phyloP scores from a whole-genome alignment of 2,113 vertebrate species.

The Benitochromis conjunctus region DNA sequence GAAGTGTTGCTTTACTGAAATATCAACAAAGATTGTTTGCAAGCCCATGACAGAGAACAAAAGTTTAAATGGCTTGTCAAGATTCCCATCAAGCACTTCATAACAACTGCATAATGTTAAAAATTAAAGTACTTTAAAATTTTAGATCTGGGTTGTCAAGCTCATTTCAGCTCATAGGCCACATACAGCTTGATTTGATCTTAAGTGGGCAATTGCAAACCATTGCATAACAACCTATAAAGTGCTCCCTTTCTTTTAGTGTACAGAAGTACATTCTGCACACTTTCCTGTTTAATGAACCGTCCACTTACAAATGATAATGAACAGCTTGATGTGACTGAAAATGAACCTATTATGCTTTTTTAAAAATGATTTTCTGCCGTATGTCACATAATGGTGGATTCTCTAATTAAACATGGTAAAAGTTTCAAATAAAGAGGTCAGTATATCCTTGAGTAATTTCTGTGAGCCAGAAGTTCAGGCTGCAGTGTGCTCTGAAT shows the following conservation, averaged over 20 bases:
- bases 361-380: background rate
- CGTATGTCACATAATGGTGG: background rate
- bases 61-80: background rate
- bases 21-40: background rate
- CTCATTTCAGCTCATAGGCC: background rate
- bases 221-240: background rate
- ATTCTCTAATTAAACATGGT: background rate
- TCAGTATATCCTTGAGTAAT: background rate
- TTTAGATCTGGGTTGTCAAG: background rate
- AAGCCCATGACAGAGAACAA: background rate
- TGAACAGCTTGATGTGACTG: background rate
- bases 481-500: background rate
- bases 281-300: background rate
- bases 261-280: background rate
- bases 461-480: background rate
- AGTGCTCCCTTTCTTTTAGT: background rate
- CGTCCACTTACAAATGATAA: background rate
- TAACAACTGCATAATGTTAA: background rate
- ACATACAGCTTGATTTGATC: background rate
- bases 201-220: background rate
- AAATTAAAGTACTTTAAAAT: background rate
- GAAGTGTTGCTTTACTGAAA: background rate
- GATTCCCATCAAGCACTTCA: background rate
- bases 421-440: background rate
- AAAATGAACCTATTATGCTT: background rate